Evolutionary conservation across 2,113 vertebrate species (phyloP), one percentile per base, ranked within the genome.

Genomic region (Onychostoma macrolepis): DNA sequence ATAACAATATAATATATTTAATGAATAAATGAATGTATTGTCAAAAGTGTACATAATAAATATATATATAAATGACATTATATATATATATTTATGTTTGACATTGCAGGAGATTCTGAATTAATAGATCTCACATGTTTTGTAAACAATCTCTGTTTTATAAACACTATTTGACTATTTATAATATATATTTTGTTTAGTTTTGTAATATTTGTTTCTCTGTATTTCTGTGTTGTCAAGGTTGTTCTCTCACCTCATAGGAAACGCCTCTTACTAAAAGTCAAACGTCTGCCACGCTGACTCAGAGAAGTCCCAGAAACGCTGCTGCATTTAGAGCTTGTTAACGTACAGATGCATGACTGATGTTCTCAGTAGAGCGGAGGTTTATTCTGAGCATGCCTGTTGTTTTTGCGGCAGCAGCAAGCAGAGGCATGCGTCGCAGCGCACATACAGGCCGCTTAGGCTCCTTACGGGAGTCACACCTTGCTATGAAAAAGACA

Each of bases 351-450:
- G 56, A 58, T n/a, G 56, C 56, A n/a, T n/a, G 56, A 58, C 56
- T 58, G 53, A 56, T 56, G 53, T 56, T 24, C 53, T 7, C 53
- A 21, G 53, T 1, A 56, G 53, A 56, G 53, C 19, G 2, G 53
- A 56, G 53, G 50, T 19, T 53, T 53, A 19, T 53, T 19, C 53
- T 21, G 53, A 24, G 53, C 53, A 53, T 19, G 17, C 19, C 53
- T 91, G 91, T 58, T 79, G 77, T 36, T 24, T 56, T 53, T n/a
- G 19, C 28, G 13, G 56, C 61, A 87, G 90, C 92, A 91, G 93
- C 94, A 94, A 92, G 94, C 92, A 92, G 93, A 93, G 94, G 92
- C 95, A 94, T 92, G 94, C 89, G 87, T 91, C 92, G 89, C 65
- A 86, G 91, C 92, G 87, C 92, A 92, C 94, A 93, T 89, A 93